These are phyloP conservation scores for Pogonognathellus flavescens DNA, from an alignment of 1,140 invertebrate species.

Conservation along the genomic window DNA sequence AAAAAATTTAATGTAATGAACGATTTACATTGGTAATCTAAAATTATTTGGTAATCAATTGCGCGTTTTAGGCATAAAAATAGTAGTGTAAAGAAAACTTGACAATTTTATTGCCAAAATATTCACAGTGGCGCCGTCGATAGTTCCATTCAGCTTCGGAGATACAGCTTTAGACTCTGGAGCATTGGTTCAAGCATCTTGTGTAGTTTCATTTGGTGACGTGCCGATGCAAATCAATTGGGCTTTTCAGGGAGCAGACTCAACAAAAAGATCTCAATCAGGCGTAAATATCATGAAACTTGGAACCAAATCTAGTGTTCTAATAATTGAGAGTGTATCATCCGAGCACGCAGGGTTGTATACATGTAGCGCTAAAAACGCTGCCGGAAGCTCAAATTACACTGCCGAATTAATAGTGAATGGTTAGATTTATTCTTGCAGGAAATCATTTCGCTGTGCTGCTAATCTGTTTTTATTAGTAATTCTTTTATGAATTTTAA, in stretches of 20 bases:
- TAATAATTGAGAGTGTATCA: constrained; percentile 82
- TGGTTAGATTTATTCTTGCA: constrained; percentile 64
- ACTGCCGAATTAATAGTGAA: constrained; percentile 68
- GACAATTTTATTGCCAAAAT: background rate
- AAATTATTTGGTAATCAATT: background rate
- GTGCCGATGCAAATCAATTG: constrained; percentile 70
- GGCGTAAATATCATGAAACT: constrained; percentile 73
- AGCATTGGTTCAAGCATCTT: constrained; percentile 66
- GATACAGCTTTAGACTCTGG: constrained; percentile 71
- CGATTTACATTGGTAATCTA: background rate
- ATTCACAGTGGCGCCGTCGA: constrained; percentile 76
- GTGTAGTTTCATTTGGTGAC: constrained; percentile 70
- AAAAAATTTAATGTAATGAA: background rate
- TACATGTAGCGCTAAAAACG: constrained; percentile 75
- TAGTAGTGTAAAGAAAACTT: background rate
- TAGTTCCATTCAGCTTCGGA: constrained; percentile 77
- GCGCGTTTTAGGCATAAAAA: background rate
- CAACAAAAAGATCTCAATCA: constrained; percentile 59
- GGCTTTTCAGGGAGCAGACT: constrained; percentile 63
- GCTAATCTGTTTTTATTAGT: background rate
- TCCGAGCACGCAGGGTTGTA: constrained; percentile 77
- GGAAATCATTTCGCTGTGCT: constrained; percentile 10
- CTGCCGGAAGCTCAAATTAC: constrained; percentile 67
- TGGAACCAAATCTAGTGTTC: constrained; percentile 72
- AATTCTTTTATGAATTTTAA: too few relatives aligned